Base-by-base conservation (phyloP, 2,888 invertebrate species). In the Cephus nigrinus region DNA sequence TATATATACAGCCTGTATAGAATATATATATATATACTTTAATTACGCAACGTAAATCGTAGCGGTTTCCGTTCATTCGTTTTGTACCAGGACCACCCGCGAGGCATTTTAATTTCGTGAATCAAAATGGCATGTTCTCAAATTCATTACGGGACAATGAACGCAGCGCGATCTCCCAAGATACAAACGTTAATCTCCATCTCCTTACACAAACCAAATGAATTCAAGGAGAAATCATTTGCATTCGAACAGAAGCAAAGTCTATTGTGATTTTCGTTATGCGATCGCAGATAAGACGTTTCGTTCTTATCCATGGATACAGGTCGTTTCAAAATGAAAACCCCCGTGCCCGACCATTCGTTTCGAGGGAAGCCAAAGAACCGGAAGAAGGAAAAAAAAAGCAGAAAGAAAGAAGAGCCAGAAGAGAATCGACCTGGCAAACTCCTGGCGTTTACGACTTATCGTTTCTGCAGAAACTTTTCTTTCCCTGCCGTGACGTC, bases 41-140 rank as follows among this genome's bases (percentile, higher is more conserved):
- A 55, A 55, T 55, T 55, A 55, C 55, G 9, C 23, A 55, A 9
- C 55, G 55, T 55, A 55, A 55, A 55, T 55, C 55, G 23, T 23
- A 9, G 55, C 9, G 23, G 23, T 55, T 55, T 23, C 55, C 23
- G 55, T 55, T 55, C 55, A 23, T 23, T 55, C 55, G 55, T 55
- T 55, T 55, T 23, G 55, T 9, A 2, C 55, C 55, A 9, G 23
- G 55, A 55, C 55, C 55, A 23, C 55, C 55, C 55, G 55, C 55
- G 9, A 55, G n/a, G 74, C 33, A 11, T 74, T 74, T 74, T 74
- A 74, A 74, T 74, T 74, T 74, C 32, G 74, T 33, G 74, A 74
- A 36, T 74, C 74, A 36, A 71, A 33, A 9, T 32, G 74, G 35
- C 74, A 74, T 33, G 31, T 74, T 35, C 74, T 33, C 74, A 36